Evolutionary conservation across 2,113 vertebrate species (phyloP), one percentile per base, ranked within the genome.

Genomic region (Rhinolophus ferrumequinum): DNA sequence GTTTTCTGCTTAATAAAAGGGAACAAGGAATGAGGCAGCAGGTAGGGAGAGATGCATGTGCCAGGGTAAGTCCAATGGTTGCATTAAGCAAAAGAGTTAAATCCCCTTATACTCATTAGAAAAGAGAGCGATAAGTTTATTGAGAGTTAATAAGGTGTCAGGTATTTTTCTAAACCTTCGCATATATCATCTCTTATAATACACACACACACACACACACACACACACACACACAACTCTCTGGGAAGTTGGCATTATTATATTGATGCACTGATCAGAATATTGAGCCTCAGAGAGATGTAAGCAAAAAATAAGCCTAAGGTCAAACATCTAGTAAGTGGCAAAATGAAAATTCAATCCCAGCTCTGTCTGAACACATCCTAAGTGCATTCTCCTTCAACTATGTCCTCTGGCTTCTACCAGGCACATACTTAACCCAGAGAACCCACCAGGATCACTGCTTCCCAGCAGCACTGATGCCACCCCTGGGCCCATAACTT

Each of bases 311-410:
- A 18, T 77, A 88, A 84, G 8, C 47, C 13, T 83, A 64, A 94
- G 21, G n/a, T 38, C 41, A 96, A 94, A 95, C 24, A 88, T 21
- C n/a, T 41, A 91, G 19, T 62, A 87, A 89, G 58, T 70, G 24
- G 16, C 19, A 52, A 90, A 88, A 95, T 94, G 35, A 81, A 90
- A 94, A 47, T 81, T 85, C 86, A 90, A 12, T 70, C 69, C 47
- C 28, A 85, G n/a, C 12, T 64, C 79, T 95, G 30, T 83, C 13
- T 85, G 58, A 67, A 77, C 30, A n/a, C 30, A 82, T 38, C 54
- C 67, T 47, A 88, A 82, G 56, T 33, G n/a, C 62, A 10, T 77
- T 75, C 47, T 66, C 67, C 15, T 73, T 90, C 56, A 84, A 19
- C 19, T 26, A 11, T 38, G 33, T 47, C 19, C 14, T 62, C 33